Evolutionary conservation across 2,797 vertebrate species (phyloP).

Genomic region (Masticophis lateralis): DNA sequence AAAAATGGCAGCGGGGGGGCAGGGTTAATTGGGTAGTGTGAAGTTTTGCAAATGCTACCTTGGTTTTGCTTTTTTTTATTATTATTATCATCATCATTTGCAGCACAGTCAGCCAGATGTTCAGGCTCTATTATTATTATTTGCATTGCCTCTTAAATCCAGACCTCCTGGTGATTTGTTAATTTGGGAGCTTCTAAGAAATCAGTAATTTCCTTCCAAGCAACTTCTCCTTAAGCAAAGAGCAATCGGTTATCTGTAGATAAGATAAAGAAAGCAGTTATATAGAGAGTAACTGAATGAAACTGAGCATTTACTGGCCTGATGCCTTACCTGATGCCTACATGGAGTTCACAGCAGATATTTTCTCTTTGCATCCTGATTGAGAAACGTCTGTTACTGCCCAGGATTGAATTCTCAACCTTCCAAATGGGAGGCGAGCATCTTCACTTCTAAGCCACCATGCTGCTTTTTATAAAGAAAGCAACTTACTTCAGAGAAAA

Average conservation of each 20-base stretch:
- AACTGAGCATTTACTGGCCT: neutral
- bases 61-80: neutral
- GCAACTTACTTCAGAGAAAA: slow-evolving; percentile 7
- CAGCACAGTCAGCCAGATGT: neutral
- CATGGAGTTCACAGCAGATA: neutral
- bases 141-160: slow-evolving; percentile 34
- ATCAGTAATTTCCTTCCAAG: slow-evolving; percentile 59
- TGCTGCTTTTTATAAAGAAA: neutral
- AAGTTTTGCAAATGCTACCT: neutral
- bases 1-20: neutral
- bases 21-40: neutral
- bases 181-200: slow-evolving; percentile 56
- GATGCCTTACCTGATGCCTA: neutral
- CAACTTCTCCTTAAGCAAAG: slow-evolving; percentile 57
- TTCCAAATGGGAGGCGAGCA: rapidly evolving
- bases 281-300: neutral
- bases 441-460: neutral
- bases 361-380: neutral
- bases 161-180: slow-evolving; percentile 39
- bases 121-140: neutral
- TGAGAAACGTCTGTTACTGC: neutral
- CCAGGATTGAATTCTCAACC: neutral
- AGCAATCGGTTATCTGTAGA: neutral
- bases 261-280: neutral
- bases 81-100: neutral